These are phyloP conservation scores for Mactra quadrangularis DNA, from an alignment of 1,140 invertebrate species.

Conservation along the genomic window DNA sequence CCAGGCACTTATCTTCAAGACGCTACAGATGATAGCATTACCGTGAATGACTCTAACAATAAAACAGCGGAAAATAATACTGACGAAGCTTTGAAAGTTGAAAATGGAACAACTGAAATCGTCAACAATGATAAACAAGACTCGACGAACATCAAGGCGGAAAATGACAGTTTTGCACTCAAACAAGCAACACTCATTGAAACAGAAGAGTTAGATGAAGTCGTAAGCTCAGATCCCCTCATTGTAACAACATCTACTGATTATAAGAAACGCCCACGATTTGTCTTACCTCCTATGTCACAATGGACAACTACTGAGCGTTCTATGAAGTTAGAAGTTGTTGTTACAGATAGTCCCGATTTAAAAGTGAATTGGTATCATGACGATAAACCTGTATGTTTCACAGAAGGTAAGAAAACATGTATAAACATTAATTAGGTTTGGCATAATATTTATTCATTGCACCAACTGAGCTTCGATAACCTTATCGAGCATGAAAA, in stretches of 20 bases:
- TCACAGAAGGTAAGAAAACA: constrained; percentile 18
- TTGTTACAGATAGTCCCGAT: constrained; percentile 25
- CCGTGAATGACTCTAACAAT: too few relatives aligned
- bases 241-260: background rate
- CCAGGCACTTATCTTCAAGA: too few relatives aligned
- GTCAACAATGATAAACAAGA: too few relatives aligned
- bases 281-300: constrained; percentile 20
- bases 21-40: too few relatives aligned
- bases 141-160: too few relatives aligned
- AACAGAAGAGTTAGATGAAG: too few relatives aligned
- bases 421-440: background rate
- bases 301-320: constrained; percentile 29
- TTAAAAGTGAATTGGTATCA: constrained; percentile 49
- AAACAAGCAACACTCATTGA: too few relatives aligned
- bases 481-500: background rate
- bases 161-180: too few relatives aligned
- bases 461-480: background rate
- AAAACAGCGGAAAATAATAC: too few relatives aligned
- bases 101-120: too few relatives aligned
- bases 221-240: background rate
- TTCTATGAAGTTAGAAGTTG: constrained; percentile 38
- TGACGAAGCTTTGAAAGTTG: too few relatives aligned
- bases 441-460: background rate
- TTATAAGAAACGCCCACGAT: constrained; percentile 36
- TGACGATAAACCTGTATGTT: constrained; percentile 10